phyloP scores from a whole-genome alignment of 2,888 invertebrate species.

The Tetheella fluctuosa region DNA sequence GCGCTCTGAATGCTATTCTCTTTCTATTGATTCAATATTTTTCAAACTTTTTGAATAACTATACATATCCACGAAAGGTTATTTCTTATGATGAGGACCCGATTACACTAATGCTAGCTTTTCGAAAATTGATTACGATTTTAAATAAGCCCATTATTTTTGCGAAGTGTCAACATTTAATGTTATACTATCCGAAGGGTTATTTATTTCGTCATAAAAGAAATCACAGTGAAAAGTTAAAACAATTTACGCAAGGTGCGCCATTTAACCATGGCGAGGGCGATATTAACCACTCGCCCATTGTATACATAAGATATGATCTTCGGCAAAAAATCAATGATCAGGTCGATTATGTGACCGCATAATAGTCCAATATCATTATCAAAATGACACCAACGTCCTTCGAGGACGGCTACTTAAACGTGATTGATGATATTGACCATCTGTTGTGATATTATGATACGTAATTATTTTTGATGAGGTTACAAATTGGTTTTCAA shows the following conservation, averaged over 20 bases:
- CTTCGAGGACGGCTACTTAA: conserved; percentile 37
- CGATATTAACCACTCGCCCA: conserved; percentile 1
- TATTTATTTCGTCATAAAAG: neutral
- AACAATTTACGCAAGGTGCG: conserved; percentile 8
- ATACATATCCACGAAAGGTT: no score
- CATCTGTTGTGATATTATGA: conserved; percentile 38
- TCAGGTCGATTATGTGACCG: conserved; percentile 33
- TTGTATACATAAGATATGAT: conserved; percentile 32
- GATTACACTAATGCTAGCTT: no score
- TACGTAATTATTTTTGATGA: conserved; percentile 31
- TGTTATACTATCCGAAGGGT: neutral
- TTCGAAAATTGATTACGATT: no score
- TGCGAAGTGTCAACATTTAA: neutral
- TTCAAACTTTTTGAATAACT: neutral
- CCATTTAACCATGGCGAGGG: conserved; percentile 2
- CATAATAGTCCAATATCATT: conserved; percentile 43
- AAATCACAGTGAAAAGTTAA: conserved; percentile 9
- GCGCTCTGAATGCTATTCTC: conserved; percentile 52
- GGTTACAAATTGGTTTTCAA: conserved; percentile 3
- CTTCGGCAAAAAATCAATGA: conserved; percentile 46
- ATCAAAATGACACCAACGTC: conserved; percentile 41
- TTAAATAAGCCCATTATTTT: neutral
- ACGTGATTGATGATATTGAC: conserved; percentile 44
- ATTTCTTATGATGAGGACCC: no score
- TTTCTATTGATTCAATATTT: conserved; percentile 14